phyloP scores from a whole-genome alignment of 2,797 vertebrate species.

The Poeciliopsis paucimaculata region DNA sequence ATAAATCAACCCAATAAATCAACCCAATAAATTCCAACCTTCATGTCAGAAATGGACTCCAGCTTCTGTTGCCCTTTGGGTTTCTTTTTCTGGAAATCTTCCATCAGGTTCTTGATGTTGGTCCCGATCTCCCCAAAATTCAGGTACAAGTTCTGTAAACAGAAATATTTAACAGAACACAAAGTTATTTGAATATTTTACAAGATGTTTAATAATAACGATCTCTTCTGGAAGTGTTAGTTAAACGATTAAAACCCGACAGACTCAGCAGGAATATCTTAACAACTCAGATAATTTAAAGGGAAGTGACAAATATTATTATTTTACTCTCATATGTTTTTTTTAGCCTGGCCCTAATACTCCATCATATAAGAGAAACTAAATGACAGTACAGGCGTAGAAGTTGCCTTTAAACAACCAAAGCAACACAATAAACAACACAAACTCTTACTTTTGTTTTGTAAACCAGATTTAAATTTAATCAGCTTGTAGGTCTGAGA shows the following conservation, averaged over 20 bases:
- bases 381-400: background rate
- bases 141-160: conserved; percentile 91
- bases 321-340: too few species aligned
- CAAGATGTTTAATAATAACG: background rate
- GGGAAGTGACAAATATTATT: background rate
- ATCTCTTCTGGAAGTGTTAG: background rate
- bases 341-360: too few species aligned
- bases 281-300: background rate
- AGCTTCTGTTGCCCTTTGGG: conserved; percentile 95
- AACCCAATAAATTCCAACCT: conserved; percentile 70
- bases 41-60: conserved; percentile 96
- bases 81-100: conserved; percentile 95
- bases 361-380: background rate
- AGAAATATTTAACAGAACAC: background rate
- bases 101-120: conserved; percentile 98
- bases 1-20: background rate
- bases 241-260: background rate
- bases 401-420: background rate
- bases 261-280: background rate
- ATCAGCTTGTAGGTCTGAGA: background rate
- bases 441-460: background rate
- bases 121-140: conserved; percentile 98
- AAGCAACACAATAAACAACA: background rate
- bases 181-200: background rate
- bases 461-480: background rate